Percentiles rank a stretch among this genome's conserved stretches.
Evolutionary conservation across 2,888 invertebrate genomes (phyloP).

Genomic region (Acrobasis repandana): DNA sequence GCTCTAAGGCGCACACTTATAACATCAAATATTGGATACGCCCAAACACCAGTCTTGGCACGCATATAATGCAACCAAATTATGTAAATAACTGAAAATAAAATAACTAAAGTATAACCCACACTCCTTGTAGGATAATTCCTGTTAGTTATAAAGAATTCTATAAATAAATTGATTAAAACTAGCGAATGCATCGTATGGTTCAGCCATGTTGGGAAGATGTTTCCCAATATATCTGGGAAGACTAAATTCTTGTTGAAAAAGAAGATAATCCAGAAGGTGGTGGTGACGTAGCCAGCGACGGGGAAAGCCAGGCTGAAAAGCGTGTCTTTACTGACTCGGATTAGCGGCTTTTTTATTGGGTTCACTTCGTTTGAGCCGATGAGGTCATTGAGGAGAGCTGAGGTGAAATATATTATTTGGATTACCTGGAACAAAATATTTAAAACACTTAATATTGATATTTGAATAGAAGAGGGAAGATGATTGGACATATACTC

Average conservation of each 20-base stretch:
- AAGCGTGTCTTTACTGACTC: slow-evolving; percentile 85
- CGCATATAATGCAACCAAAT: slow-evolving; percentile 88
- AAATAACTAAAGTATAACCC: slow-evolving; percentile 82
- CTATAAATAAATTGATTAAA: slow-evolving; percentile 88
- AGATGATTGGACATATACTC: too few relatives aligned
- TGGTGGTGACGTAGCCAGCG: slow-evolving; percentile 90
- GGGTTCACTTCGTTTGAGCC: slow-evolving; percentile 86
- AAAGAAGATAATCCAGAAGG: slow-evolving; percentile 93
- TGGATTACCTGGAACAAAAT: slow-evolving; percentile 86
- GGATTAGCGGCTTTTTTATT: slow-evolving; percentile 84
- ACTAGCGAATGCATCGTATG: slow-evolving; percentile 94
- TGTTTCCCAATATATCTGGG: slow-evolving; percentile 88
- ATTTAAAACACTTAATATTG: too few relatives aligned
- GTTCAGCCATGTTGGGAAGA: slow-evolving; percentile 94
- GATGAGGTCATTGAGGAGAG: slow-evolving; percentile 87
- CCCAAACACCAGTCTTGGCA: slow-evolving; percentile 89
- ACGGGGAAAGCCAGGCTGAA: slow-evolving; percentile 88
- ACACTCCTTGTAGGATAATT: slow-evolving; percentile 86
- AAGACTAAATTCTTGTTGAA: slow-evolving; percentile 94
- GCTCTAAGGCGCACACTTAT: neutral
- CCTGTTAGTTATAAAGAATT: slow-evolving; percentile 87
- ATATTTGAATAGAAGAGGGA: too few relatives aligned
- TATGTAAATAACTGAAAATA: slow-evolving; percentile 86
- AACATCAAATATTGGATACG: slow-evolving; percentile 92
- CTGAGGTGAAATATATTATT: slow-evolving; percentile 88